These are phyloP conservation scores for Amphiprion clarkii DNA, from an alignment of 2,797 vertebrate genomes.

Conservation along the genomic window DNA sequence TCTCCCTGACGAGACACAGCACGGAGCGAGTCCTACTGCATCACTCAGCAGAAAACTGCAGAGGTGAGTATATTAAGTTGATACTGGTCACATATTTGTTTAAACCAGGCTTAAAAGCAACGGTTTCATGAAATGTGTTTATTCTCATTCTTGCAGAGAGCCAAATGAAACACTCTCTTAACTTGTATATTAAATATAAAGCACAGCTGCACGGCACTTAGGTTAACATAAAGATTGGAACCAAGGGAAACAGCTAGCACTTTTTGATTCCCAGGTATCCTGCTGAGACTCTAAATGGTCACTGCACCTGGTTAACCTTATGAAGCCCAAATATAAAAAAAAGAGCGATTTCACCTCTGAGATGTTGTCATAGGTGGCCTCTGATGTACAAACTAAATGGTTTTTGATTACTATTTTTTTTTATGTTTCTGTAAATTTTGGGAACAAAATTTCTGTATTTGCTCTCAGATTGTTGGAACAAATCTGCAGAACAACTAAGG, in stretches of 20 bases:
- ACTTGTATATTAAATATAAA: background rate
- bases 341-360: no score
- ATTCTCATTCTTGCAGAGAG: background rate
- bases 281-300: no score
- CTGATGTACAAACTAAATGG: no score
- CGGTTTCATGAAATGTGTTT: background rate
- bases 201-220: background rate
- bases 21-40: conserved; percentile 30
- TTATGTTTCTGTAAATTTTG: no score
- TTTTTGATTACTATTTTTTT: no score
- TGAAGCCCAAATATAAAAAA: no score
- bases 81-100: conserved; percentile 9
- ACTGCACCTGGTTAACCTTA: no score
- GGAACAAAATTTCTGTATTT: no score
- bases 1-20: conserved; percentile 21
- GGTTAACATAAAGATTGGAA: background rate
- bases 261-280: no score
- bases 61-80: conserved; percentile 37
- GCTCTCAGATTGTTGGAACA: no score
- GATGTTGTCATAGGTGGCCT: no score
- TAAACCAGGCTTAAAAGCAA: conserved; percentile 15
- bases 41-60: conserved; percentile 48
- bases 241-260: background rate
- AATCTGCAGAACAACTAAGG: no score
- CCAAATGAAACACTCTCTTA: background rate